Evolutionary conservation across 2,113 vertebrate genomes (phyloP).

Genomic region (Cavia porcellus): DNA sequence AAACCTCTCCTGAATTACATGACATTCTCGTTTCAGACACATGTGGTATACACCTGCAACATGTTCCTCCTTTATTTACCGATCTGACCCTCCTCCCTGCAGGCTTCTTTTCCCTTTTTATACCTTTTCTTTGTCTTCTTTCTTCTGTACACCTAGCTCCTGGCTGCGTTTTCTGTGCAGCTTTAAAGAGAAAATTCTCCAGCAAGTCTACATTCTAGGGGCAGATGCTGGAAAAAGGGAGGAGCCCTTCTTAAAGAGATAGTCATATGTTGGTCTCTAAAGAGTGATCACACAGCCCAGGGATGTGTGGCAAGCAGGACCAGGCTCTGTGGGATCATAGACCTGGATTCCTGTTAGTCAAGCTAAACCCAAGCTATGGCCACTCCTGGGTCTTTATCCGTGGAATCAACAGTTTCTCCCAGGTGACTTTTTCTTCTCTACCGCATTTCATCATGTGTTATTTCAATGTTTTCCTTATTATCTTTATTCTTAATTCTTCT

Average conservation of each 20-base stretch:
- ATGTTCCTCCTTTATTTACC: not conserved
- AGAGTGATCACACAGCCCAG: not conserved
- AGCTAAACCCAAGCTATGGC: not conserved
- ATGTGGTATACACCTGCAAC: not conserved
- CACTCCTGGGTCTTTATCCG: not conserved
- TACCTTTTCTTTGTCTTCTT: conserved; percentile 28
- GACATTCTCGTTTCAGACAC: not conserved
- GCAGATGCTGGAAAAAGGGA: not conserved
- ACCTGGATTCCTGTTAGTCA: not conserved
- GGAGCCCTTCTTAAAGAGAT: conserved; percentile 56
- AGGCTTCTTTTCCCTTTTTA: not conserved
- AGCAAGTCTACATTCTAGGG: not conserved
- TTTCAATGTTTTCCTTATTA: not conserved
- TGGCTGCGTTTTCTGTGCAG: not conserved
- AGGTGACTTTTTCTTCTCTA: not conserved
- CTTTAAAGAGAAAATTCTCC: not conserved
- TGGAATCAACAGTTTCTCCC: not conserved
- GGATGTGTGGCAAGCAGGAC: not conserved
- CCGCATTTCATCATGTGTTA: not conserved
- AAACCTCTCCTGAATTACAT: not conserved
- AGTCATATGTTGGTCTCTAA: not conserved
- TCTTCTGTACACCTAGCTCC: not conserved
- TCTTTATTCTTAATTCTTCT: not conserved
- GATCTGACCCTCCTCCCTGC: not conserved
- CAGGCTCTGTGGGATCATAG: too few relatives aligned